These are phyloP conservation scores for Etheostoma nigrum DNA, from an alignment of 2,797 vertebrate species.

Conservation along the genomic window DNA sequence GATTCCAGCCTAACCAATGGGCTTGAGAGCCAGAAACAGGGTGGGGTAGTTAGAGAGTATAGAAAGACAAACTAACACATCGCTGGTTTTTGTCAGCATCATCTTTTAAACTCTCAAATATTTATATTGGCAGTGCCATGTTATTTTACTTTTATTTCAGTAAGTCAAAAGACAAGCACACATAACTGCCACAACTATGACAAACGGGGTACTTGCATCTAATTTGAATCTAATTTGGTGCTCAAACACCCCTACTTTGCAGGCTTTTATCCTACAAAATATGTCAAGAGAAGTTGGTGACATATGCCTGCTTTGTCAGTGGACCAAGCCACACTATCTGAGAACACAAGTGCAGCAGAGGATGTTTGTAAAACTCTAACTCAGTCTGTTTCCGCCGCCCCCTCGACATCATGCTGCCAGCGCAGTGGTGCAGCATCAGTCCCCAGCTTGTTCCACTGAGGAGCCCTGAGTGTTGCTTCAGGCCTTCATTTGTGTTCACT, in stretches of 20 bases:
- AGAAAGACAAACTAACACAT: too few species aligned
- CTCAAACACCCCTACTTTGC: background rate
- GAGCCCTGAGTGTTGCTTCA: constrained; percentile 8
- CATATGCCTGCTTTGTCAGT: background rate
- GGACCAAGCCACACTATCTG: background rate
- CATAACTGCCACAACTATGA: background rate
- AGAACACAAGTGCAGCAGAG: constrained; percentile 5
- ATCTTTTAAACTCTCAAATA: background rate
- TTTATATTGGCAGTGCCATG: background rate
- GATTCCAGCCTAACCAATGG: too few species aligned
- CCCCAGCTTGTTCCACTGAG: constrained; percentile 2
- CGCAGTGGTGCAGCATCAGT: constrained; percentile 30
- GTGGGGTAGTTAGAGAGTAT: too few species aligned
- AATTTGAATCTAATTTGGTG: background rate
- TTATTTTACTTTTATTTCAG: background rate
- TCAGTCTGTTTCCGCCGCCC: background rate
- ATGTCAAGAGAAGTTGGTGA: background rate
- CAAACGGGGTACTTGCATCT: background rate
- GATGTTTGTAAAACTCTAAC: constrained; percentile 3
- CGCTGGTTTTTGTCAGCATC: background rate
- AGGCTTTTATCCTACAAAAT: background rate
- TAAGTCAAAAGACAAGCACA: background rate
- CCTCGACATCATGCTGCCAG: background rate
- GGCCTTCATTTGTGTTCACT: constrained; percentile 26
- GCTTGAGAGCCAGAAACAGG: too few species aligned